These are phyloP conservation scores for Melieria omissa DNA, from an alignment of 2,888 invertebrate species.

Conservation along the genomic window DNA sequence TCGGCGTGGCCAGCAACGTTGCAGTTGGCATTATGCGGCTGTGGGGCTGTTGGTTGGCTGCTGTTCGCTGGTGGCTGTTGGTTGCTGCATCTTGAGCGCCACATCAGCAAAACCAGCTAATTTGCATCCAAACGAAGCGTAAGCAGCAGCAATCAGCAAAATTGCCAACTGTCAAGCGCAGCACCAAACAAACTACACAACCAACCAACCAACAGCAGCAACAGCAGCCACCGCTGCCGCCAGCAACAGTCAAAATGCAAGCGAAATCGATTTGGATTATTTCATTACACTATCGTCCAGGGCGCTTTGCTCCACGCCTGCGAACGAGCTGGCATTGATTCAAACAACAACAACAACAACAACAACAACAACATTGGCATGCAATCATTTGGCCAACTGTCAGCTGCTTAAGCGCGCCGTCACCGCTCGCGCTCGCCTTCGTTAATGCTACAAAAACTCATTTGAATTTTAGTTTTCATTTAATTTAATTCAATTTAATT, in stretches of 20 bases:
- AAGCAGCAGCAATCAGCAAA: conserved; percentile 9
- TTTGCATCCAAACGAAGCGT: conserved; percentile 33
- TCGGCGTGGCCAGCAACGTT: background rate
- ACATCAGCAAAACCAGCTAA: conserved; percentile 20
- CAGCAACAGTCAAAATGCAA: conserved; percentile 55
- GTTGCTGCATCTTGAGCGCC: conserved; percentile 9
- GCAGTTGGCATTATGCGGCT: conserved; percentile 22
- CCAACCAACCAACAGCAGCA: background rate
- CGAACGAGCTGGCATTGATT: conserved; percentile 16
- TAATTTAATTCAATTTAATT: conserved; percentile 36
- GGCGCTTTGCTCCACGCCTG: conserved; percentile 6
- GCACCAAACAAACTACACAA: background rate
- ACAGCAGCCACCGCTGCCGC: conserved; percentile 48
- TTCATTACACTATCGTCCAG: conserved; percentile 23
- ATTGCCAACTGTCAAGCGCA: background rate
- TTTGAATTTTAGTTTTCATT: conserved; percentile 38
- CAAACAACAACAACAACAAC: conserved; percentile 19
- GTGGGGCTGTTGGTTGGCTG: background rate
- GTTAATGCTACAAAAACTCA: conserved; percentile 32
- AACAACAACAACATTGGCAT: conserved; percentile 20
- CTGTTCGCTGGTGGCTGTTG: background rate
- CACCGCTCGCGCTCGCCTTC: background rate
- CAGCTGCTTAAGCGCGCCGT: conserved; percentile 29
- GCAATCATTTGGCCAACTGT: conserved; percentile 9
- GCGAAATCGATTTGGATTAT: conserved; percentile 55